A percentile compares a stretch with the other conserved stretches of the same genome.
Evolutionary conservation across 2,888 invertebrate genomes (phyloP).

Genomic region (Mesorhabditis belari): DNA sequence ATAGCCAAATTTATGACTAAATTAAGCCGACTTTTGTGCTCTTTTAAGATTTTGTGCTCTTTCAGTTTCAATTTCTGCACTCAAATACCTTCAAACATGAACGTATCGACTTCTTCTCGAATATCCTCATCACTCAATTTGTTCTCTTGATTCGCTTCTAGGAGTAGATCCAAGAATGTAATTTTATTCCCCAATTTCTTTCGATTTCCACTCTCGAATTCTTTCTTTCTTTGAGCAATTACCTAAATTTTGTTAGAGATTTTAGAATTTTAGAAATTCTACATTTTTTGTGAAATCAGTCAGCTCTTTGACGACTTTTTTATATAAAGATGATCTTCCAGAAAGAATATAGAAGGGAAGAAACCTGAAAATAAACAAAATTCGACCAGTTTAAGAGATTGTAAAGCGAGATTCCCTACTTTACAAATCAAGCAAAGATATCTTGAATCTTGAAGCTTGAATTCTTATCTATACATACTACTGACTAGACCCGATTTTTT

Average conservation of each 20-base stretch:
- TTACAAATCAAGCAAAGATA: no score
- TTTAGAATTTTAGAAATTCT: background rate
- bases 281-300: background rate
- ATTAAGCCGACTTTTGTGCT: no score
- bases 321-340: background rate
- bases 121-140: slow-evolving; percentile 47
- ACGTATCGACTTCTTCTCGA: background rate
- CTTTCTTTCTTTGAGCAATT: background rate
- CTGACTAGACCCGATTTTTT: no score
- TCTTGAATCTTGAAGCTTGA: no score
- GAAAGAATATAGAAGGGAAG: background rate
- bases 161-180: slow-evolving; percentile 56
- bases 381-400: background rate
- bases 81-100: slow-evolving; percentile 52
- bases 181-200: slow-evolving; percentile 9
- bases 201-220: background rate
- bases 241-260: background rate
- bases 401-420: background rate
- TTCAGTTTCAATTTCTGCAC: no score
- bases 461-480: no score
- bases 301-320: background rate
- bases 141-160: slow-evolving; percentile 49
- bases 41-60: no score
- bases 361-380: background rate
- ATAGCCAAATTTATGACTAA: no score